These are phyloP conservation scores for Apogon talboti DNA, from an alignment of 2,797 vertebrate species.

Conservation along the genomic window DNA sequence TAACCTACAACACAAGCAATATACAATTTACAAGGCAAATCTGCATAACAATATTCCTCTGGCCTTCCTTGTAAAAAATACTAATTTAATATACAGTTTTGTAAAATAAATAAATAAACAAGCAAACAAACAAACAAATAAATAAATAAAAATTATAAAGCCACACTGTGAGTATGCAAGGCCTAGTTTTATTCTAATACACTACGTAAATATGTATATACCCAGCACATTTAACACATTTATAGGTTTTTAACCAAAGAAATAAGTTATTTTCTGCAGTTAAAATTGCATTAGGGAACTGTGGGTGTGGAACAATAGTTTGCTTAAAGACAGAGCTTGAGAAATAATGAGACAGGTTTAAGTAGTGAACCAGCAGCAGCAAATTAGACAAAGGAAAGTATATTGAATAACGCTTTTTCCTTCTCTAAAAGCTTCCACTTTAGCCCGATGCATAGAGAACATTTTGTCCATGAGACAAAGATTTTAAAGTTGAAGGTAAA, in stretches of 20 bases:
- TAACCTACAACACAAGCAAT: conserved; percentile 37
- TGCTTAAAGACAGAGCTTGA: neutral
- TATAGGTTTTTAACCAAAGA: neutral
- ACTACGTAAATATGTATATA: neutral
- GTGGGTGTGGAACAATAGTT: conserved; percentile 9
- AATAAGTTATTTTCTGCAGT: neutral
- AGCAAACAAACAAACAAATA: no score
- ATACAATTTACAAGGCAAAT: conserved; percentile 30
- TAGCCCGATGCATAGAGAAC: conserved; percentile 20
- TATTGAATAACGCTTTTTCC: neutral
- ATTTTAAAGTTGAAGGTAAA: conserved; percentile 59
- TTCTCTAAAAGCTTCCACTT: conserved; percentile 3
- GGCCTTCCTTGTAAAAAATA: conserved; percentile 2
- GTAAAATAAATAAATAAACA: neutral
- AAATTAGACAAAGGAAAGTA: neutral
- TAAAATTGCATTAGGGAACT: neutral
- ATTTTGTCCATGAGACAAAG: conserved; percentile 40
- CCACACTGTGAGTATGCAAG: neutral
- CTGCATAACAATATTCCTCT: neutral
- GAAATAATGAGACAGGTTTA: neutral
- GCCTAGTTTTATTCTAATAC: neutral
- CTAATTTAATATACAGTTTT: conserved; percentile 14
- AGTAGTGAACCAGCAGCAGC: neutral
- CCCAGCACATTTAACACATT: neutral
- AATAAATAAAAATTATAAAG: conserved; percentile 3